These are phyloP conservation scores for Diachasma alloeum DNA, from an alignment of 1,140 invertebrate genomes.

Conservation along the genomic window DNA sequence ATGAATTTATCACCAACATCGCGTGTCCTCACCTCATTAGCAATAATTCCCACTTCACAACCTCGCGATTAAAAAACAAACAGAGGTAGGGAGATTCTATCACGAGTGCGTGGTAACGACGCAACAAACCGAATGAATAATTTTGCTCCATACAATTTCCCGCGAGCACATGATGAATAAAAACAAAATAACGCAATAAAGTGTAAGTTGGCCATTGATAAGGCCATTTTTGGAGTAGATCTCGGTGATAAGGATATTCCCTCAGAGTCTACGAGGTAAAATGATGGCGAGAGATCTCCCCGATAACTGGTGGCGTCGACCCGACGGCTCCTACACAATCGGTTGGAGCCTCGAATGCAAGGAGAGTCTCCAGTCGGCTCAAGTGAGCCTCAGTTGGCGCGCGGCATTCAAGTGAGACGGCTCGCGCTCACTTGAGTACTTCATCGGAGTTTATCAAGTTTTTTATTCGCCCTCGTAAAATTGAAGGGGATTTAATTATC, in stretches of 20 bases:
- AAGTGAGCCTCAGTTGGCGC: conserved; percentile 27
- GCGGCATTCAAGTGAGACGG: conserved; percentile 31
- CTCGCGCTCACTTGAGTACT: not conserved
- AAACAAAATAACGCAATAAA: not conserved
- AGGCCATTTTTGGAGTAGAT: not conserved
- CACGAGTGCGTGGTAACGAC: too few species aligned
- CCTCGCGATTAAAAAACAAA: too few species aligned
- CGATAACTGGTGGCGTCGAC: not conserved
- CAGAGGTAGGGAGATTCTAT: too few species aligned
- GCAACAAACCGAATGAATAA: too few species aligned
- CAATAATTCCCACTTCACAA: too few species aligned
- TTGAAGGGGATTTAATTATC: too few species aligned
- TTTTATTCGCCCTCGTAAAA: too few species aligned
- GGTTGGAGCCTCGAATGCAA: not conserved
- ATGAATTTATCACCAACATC: too few species aligned
- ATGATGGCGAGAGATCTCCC: not conserved
- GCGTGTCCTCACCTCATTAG: too few species aligned
- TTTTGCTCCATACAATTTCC: too few species aligned
- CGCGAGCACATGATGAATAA: too few species aligned
- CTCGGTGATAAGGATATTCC: not conserved
- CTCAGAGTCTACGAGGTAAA: too few species aligned
- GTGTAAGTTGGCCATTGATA: not conserved
- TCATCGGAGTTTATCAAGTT: not conserved
- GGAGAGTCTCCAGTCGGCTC: not conserved
- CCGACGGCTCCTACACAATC: not conserved